Conservation (phyloP, 2,113 vertebrate genomes). For the Felis chaus region DNA sequence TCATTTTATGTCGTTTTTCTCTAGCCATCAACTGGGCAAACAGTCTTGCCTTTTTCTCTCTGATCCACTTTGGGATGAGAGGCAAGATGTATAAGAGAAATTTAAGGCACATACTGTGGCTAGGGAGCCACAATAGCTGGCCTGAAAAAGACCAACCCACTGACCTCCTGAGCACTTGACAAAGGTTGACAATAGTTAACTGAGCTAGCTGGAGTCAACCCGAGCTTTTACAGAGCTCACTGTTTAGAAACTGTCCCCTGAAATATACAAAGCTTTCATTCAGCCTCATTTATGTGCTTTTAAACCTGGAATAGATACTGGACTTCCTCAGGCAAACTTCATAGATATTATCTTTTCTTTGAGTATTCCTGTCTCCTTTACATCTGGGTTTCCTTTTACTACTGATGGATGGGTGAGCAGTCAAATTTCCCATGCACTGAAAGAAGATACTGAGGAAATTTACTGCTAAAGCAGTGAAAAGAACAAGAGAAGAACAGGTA, state of each 20-base stretch:
- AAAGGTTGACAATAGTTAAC: slow-evolving; percentile 43
- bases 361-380: slow-evolving; percentile 63
- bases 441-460: slow-evolving; percentile 47
- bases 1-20: background rate
- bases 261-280: slow-evolving; percentile 75
- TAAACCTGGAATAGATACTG: slow-evolving; percentile 59
- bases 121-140: background rate
- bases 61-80: background rate
- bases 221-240: background rate
- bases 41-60: slow-evolving; percentile 30
- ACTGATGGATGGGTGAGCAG: slow-evolving; percentile 7
- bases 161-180: background rate
- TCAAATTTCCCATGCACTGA: slow-evolving; percentile 37
- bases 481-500: background rate
- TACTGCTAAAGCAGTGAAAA: slow-evolving; percentile 40
- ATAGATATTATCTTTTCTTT: slow-evolving; percentile 67
- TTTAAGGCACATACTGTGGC: background rate
- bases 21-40: background rate
- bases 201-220: slow-evolving; percentile 41
- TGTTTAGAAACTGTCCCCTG: slow-evolving; percentile 58
- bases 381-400: slow-evolving; percentile 66
- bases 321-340: slow-evolving; percentile 66
- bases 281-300: slow-evolving; percentile 57
- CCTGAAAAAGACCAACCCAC: slow-evolving; percentile 49
- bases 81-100: slow-evolving; percentile 41